These are phyloP conservation scores for Lasioglossum leucozonium DNA, from an alignment of 2,888 invertebrate genomes.

Conservation along the genomic window DNA sequence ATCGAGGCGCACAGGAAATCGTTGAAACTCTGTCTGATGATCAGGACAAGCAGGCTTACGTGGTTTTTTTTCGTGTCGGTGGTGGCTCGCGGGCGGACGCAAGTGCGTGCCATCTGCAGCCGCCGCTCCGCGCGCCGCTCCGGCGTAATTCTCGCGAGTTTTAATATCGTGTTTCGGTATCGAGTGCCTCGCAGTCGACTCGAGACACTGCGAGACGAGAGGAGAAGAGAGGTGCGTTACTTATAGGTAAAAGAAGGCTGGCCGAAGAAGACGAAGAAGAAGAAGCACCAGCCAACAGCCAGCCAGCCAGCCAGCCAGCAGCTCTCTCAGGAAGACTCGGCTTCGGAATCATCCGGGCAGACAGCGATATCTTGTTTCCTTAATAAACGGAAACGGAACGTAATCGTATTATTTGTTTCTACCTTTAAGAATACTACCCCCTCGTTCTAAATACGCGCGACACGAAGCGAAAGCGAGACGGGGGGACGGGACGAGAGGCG, in stretches of 20 bases:
- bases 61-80: constrained; percentile 41
- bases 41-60: constrained; percentile 79
- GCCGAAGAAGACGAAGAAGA: not conserved
- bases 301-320: not conserved
- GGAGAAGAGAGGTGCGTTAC: constrained; percentile 62
- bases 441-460: constrained; percentile 73
- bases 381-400: constrained; percentile 85
- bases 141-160: constrained; percentile 80
- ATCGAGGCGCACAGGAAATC: constrained; percentile 66
- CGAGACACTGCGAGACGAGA: not conserved
- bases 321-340: constrained; percentile 58
- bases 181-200: constrained; percentile 73
- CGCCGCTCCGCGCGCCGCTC: constrained; percentile 16
- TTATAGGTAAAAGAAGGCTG: constrained; percentile 65
- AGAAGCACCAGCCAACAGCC: too few relatives aligned
- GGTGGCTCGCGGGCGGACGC: constrained; percentile 36
- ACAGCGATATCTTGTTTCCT: constrained; percentile 84
- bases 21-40: constrained; percentile 78
- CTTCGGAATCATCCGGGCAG: constrained; percentile 70
- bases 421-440: constrained; percentile 78
- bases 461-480: constrained; percentile 27
- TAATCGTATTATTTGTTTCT: constrained; percentile 85
- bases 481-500: constrained; percentile 36
- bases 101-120: constrained; percentile 69
- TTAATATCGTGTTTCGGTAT: constrained; percentile 84